A percentile compares a stretch with the other conserved stretches of the same genome.
Conservation (phyloP, 1,140 invertebrate genomes). For the Sycophila sp. region DNA sequence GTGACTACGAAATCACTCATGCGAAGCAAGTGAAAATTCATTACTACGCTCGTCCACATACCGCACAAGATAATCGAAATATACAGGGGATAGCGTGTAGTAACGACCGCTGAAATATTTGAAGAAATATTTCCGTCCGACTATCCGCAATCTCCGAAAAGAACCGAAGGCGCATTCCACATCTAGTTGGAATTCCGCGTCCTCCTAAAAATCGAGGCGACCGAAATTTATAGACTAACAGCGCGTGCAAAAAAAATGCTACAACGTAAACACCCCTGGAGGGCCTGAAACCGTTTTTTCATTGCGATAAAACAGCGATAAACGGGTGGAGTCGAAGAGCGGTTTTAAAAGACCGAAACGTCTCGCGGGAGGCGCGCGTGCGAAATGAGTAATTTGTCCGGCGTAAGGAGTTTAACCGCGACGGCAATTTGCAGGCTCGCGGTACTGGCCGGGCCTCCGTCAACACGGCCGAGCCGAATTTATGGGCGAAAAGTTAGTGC, state of each 20-base stretch:
- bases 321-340: background rate
- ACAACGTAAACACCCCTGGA: background rate
- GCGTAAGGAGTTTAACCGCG: slow-evolving; percentile 42
- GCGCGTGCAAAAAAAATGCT: background rate
- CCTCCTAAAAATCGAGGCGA: no score
- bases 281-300: background rate
- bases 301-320: slow-evolving; percentile 17
- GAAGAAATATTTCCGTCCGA: no score
- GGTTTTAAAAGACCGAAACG: slow-evolving; percentile 4
- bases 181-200: no score
- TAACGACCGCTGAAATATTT: no score
- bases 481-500: slow-evolving; percentile 44
- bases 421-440: slow-evolving; percentile 20
- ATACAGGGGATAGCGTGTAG: no score
- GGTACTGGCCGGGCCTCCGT: slow-evolving; percentile 39
- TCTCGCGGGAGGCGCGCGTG: background rate
- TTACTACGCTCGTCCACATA: no score
- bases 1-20: no score
- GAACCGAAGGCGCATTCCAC: no score
- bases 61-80: no score
- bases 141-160: no score
- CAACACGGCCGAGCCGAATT: slow-evolving; percentile 44
- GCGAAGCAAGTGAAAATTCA: no score
- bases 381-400: slow-evolving; percentile 36
- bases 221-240: slow-evolving; percentile 2